A percentile compares a stretch with the other conserved stretches of the same genome.
phyloP scores from a whole-genome alignment of 2,113 vertebrate genomes.

The Boulengeromyrus knoepffleri region DNA sequence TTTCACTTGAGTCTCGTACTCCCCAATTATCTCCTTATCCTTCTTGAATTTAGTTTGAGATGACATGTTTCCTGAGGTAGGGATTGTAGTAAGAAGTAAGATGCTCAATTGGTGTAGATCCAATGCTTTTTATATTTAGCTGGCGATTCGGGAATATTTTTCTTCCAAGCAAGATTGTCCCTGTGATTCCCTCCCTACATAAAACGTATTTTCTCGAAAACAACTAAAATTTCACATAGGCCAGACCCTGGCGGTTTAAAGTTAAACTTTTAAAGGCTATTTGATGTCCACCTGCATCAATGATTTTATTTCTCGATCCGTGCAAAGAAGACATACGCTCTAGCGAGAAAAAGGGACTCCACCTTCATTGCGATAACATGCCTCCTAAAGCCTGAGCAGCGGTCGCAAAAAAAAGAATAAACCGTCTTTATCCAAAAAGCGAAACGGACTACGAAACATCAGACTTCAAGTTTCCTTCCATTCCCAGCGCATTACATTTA shows the following conservation, averaged over 20 bases:
- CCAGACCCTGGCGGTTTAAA: not conserved
- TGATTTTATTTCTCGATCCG: not conserved
- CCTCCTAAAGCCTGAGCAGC: conserved; percentile 42
- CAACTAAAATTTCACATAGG: not conserved
- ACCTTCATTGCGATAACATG: conserved; percentile 40
- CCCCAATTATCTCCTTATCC: conserved; percentile 94
- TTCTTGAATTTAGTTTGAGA: conserved; percentile 90
- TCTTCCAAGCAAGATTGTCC: conserved; percentile 4
- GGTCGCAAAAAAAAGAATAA: conserved; percentile 18
- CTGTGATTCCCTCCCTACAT: not conserved
- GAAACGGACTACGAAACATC: conserved; percentile 46
- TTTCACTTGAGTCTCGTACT: conserved; percentile 96
- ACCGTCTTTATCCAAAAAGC: conserved; percentile 39
- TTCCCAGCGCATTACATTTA: conserved; percentile 26
- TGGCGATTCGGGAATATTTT: not conserved
- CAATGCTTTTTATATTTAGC: not conserved
- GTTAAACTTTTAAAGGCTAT: conserved; percentile 19
- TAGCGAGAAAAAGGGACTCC: conserved; percentile 29
- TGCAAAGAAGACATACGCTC: conserved; percentile 20
- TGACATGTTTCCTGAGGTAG: conserved; percentile 70
- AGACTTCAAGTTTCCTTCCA: conserved; percentile 43
- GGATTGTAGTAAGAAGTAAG: conserved; percentile 42
- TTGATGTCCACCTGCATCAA: conserved; percentile 23
- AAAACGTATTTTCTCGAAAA: conserved; percentile 7
- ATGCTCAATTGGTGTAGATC: conserved; percentile 29